Base-by-base conservation (phyloP, 1,140 invertebrate species). In the Bacillus rossius region DNA sequence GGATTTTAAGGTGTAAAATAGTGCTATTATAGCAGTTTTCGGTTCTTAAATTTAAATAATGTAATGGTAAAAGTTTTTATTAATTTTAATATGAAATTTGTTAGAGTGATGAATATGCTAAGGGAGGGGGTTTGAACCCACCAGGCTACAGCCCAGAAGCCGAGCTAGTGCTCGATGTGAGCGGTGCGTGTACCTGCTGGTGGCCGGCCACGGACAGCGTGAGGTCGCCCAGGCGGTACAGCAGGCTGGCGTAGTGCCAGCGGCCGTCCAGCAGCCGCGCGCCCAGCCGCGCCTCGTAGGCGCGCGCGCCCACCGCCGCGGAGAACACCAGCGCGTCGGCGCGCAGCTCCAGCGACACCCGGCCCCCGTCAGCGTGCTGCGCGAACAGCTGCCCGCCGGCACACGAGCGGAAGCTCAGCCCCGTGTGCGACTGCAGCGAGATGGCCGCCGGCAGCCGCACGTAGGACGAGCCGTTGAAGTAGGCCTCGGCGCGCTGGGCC, bases 361-460 rank as follows among this genome's bases (percentile, higher is more conserved):
- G 29, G 19, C 43, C 47, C 19, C 10, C 26, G 19, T 41, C 58
- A n/a, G 55, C 49, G 43, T 81, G 79, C 70, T 92, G 88, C 20
- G 81, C 80, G 68, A 90, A 87, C 55, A 91, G 77, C 70, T 81
- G 81, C 14, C 88, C 89, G 50, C 85, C 86, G 25, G 82, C 79
- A 73, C 90, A 92, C 13, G 86, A 89, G 63, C 87, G 78, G 68
- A 91, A 91, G 72, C 87, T 91, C 34, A 92, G 76, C 16, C 88
- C 88, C 56, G 86, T 87, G 65, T 89, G 87, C 63, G 59, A 58
- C 67, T 85, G 86, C 63, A 90, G 80, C 29, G 85, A 86, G 65
- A 90, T 80, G 55, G 85, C 84, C 34, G 81, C 81, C 40, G 78
- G 73, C 50, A 91, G 74, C 64, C 83, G 80, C 49, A 90, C 77